Evolutionary conservation across 2,113 vertebrate genomes (phyloP).

Genomic region (Spilogale gracilis): DNA sequence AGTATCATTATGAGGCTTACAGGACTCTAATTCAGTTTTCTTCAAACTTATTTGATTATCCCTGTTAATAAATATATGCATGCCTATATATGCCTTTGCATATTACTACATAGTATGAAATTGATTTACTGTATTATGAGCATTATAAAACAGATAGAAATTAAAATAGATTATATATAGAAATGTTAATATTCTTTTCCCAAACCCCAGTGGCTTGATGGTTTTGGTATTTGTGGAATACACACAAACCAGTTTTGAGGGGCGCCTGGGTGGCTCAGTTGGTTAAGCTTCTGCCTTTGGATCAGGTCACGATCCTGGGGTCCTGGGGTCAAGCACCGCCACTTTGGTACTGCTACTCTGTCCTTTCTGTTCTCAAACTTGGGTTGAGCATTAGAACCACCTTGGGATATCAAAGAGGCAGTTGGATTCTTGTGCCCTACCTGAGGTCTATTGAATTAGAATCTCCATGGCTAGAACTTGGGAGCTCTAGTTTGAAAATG

Average conservation of each 20-base stretch:
- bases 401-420: background rate
- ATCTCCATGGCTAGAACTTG: background rate
- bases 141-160: background rate
- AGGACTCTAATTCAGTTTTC: background rate
- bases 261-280: no score
- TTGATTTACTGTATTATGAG: background rate
- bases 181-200: constrained; percentile 28
- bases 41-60: background rate
- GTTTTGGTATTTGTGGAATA: background rate
- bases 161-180: background rate
- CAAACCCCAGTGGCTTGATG: background rate
- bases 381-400: background rate
- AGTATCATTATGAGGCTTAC: background rate
- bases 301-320: no score
- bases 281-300: no score
- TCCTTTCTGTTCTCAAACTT: background rate
- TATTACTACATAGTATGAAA: background rate
- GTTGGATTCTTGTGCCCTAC: background rate
- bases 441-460: background rate
- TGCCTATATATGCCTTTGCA: background rate
- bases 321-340: no score
- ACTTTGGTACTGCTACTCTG: background rate
- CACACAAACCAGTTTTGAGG: background rate
- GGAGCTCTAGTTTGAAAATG: background rate
- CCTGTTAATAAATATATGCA: background rate